phyloP scores from a whole-genome alignment of 2,113 vertebrate species.

The Furnarius figulus region DNA sequence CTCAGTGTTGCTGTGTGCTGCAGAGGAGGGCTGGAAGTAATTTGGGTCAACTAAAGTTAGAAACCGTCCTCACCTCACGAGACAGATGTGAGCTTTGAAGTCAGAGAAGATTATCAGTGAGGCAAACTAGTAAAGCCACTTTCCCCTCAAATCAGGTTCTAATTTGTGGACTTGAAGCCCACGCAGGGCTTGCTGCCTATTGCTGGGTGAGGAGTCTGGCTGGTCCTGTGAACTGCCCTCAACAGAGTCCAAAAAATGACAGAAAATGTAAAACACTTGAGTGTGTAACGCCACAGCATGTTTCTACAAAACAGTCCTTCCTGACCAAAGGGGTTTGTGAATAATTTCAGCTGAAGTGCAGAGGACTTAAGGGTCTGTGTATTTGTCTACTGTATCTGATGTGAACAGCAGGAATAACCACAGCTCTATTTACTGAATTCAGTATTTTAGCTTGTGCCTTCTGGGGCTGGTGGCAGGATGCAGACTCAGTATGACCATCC shows the following conservation, averaged over 20 bases:
- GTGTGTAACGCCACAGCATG: background rate
- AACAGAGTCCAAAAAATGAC: background rate
- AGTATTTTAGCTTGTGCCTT: background rate
- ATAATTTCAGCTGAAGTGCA: background rate
- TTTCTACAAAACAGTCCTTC: background rate
- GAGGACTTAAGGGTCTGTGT: background rate
- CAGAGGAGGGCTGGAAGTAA: constrained; percentile 14
- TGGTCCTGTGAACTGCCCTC: background rate
- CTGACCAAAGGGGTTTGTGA: background rate
- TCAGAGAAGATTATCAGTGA: background rate
- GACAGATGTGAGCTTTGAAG: constrained; percentile 48
- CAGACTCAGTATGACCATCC: too few species aligned
- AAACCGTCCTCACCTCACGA: background rate
- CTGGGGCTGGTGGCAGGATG: background rate
- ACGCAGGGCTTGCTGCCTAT: background rate
- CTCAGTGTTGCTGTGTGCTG: background rate
- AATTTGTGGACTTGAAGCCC: background rate
- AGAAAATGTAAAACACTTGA: background rate
- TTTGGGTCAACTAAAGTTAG: constrained; percentile 58
- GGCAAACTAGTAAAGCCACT: background rate
- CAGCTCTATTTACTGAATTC: background rate
- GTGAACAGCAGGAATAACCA: background rate
- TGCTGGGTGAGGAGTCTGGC: background rate
- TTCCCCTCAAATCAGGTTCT: background rate
- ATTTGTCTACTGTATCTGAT: background rate